phyloP scores from a whole-genome alignment of 2,113 vertebrate species.

The Myotis brandtii region DNA sequence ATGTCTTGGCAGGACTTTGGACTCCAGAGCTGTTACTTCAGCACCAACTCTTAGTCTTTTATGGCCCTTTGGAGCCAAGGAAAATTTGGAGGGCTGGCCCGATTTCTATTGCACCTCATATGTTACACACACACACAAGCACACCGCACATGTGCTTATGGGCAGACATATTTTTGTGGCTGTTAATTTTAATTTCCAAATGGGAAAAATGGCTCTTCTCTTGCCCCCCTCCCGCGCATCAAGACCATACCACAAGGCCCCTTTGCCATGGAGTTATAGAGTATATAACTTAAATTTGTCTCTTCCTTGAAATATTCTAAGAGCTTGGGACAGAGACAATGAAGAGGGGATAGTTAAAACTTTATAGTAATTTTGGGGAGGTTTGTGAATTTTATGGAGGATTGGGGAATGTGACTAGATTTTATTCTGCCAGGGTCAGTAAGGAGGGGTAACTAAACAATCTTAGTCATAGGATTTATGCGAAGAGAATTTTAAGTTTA shows the following conservation, averaged over 20 bases:
- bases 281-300: not conserved
- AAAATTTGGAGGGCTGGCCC: not conserved
- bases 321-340: not conserved
- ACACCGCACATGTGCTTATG: not conserved
- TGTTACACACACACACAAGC: too few species aligned
- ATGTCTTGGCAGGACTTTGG: not conserved
- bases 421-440: not conserved
- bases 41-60: too few species aligned
- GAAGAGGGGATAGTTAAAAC: not conserved
- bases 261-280: not conserved
- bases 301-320: not conserved
- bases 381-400: not conserved
- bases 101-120: not conserved
- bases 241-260: too few species aligned
- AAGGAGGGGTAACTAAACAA: not conserved
- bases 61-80: not conserved
- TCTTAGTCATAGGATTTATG: not conserved
- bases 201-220: not conserved
- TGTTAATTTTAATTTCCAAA: not conserved
- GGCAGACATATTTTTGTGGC: not conserved
- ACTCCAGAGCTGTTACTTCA: not conserved
- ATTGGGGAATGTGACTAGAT: not conserved
- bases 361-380: not conserved
- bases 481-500: not conserved
- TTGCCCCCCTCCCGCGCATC: not conserved